Evolutionary conservation across 2,797 vertebrate species (phyloP).

Genomic region (Amniataba percoides): DNA sequence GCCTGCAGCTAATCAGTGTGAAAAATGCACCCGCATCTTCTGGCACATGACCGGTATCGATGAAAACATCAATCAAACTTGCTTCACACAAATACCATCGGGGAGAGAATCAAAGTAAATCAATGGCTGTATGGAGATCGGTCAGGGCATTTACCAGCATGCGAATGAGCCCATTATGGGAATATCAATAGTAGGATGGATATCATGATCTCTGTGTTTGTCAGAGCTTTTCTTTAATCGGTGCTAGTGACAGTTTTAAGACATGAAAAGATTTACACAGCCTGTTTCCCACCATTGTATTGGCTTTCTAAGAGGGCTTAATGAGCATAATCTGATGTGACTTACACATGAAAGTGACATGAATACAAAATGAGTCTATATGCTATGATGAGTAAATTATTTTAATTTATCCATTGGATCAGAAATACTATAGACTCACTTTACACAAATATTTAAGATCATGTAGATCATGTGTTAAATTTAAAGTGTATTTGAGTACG

Average conservation of each 20-base stretch:
- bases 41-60: constrained; percentile 20
- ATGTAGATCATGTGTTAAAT: neutral
- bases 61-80: constrained; percentile 53
- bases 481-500: neutral
- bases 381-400: too few relatives aligned
- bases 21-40: constrained; percentile 19
- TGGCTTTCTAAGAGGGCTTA: neutral
- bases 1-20: constrained; percentile 21
- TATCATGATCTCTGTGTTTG: constrained; percentile 37
- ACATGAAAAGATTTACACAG: constrained; percentile 9
- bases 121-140: constrained; percentile 44
- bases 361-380: too few relatives aligned
- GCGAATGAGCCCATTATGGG: constrained; percentile 56
- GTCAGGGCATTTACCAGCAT: constrained; percentile 40
- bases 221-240: constrained; percentile 34
- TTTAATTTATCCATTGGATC: neutral
- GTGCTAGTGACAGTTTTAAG: constrained; percentile 11
- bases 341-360: neutral
- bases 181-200: constrained; percentile 58
- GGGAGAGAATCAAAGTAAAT: constrained; percentile 44
- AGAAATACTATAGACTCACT: neutral
- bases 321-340: neutral
- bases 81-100: constrained; percentile 45
- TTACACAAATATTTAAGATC: neutral
- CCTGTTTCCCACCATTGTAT: constrained; percentile 4